Conservation (phyloP, 2,113 vertebrate species). For the Meleagris gallopavo region DNA sequence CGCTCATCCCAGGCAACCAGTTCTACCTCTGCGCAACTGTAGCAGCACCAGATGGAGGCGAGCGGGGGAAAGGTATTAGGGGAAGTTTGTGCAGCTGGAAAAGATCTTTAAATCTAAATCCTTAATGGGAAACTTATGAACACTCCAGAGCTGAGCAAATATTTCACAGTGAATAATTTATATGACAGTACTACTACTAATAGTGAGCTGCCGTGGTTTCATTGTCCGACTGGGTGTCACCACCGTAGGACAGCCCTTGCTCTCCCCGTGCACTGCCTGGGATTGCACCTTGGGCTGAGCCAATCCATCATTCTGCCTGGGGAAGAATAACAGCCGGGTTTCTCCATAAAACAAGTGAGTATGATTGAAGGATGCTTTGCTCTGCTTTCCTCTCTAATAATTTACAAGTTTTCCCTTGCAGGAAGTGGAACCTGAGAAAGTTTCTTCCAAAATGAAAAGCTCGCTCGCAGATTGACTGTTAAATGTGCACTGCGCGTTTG, state of each 20-base stretch:
- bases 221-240: not conserved
- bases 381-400: not conserved
- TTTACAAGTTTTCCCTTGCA: not conserved
- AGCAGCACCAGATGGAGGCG: not conserved
- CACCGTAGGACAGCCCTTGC: not conserved
- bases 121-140: conserved; percentile 33
- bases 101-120: conserved; percentile 47
- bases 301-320: conserved; percentile 34
- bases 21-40: not conserved
- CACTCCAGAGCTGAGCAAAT: not conserved
- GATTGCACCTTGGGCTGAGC: conserved; percentile 12
- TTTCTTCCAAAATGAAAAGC: conserved; percentile 50
- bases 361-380: not conserved
- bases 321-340: not conserved
- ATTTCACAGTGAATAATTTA: conserved; percentile 23
- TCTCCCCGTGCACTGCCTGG: not conserved
- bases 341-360: not conserved
- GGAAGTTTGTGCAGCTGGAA: conserved; percentile 53
- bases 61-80: not conserved
- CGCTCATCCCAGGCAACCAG: not conserved
- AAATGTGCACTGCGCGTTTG: conserved; percentile 9
- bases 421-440: not conserved
- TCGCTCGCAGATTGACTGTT: conserved; percentile 34
- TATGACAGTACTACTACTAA: not conserved
- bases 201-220: not conserved